Evolutionary conservation across 2,888 invertebrate species (phyloP).

Genomic region (Nomada fabriciana): DNA sequence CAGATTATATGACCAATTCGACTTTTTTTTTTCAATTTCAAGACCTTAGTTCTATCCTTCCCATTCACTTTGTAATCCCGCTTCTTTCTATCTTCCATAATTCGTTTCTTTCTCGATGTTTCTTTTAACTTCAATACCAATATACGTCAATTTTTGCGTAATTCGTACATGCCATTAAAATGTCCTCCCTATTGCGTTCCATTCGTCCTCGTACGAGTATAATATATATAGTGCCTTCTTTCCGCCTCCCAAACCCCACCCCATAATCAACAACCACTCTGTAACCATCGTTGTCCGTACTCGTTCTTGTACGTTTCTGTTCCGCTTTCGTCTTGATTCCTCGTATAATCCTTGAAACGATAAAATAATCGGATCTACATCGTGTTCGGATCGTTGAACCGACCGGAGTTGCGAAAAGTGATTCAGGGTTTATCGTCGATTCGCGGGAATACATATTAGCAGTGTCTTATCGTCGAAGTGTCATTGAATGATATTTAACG

Average conservation of each 20-base stretch:
- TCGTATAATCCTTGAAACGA: not conserved
- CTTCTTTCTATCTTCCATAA: not conserved
- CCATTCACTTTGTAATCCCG: not conserved
- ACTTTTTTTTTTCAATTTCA: not conserved
- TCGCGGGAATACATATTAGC: conserved; percentile 2
- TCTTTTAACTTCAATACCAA: no score
- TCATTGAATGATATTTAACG: conserved; percentile 43
- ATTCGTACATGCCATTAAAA: not conserved
- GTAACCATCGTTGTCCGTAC: not conserved
- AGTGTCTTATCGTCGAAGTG: conserved; percentile 53
- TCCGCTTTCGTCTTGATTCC: not conserved
- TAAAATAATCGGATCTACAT: not conserved
- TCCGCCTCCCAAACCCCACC: not conserved
- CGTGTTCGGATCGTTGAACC: conserved; percentile 27
- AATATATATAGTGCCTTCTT: conserved; percentile 43
- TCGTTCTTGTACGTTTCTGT: not conserved
- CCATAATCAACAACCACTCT: not conserved
- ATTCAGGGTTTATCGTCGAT: conserved; percentile 42
- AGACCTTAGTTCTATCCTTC: not conserved
- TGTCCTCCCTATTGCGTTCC: conserved; percentile 1
- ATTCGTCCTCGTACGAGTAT: conserved; percentile 21
- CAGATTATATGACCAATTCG: not conserved
- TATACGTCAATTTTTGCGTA: not conserved
- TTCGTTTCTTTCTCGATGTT: not conserved
- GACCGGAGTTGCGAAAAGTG: conserved; percentile 9